Evolutionary conservation across 2,113 vertebrate species (phyloP), one percentile per base, ranked within the genome.

Genomic region (Helogale parvula): DNA sequence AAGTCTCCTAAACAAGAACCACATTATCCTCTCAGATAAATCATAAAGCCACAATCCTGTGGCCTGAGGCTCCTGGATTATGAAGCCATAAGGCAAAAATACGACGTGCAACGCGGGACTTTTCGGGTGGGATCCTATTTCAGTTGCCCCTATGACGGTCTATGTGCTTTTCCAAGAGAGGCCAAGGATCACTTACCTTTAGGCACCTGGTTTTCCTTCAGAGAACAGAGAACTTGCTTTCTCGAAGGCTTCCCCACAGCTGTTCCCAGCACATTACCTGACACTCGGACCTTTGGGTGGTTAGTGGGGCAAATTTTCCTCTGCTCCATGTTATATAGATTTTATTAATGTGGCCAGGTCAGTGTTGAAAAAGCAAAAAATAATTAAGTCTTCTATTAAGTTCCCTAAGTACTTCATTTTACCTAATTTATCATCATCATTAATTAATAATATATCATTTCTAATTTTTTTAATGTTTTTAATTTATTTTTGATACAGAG

Each of bases 61-160:
- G 27, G 66, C 9, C 52, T 74, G 38, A 82, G 21, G 25, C 25
- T 72, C 54, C 25, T 6, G 31, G n/a, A 33, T 45, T 7, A 2
- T 47, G 21, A 72, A 63, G 1, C 14, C 29, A n/a, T 11, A 1
- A 54, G 21, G 27, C 84, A 94, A 31, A 77, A 15, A 76, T 1
- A 10, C 17, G 1, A 5, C 1, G n/a, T 21, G 31, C 63, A 19
- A 14, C 5, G 4, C 0, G 29, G 4, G 33, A 1, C 69, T 76
- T 47, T 29, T 45, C 0, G 2, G 9, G 50, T 23, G 0, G 13
- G 47, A 11, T 47, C 17, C 2, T 52, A 23, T 57, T 85, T 45
- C 27, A 45, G 10, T 13, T 29, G 19, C 8, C 47, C 2, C 0
- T 63, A 11, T 15, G 21, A n/a, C 3, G 1, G 15, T n/a, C 69